Conservation (phyloP, 2,797 vertebrate species). For the Alauda arvensis region DNA sequence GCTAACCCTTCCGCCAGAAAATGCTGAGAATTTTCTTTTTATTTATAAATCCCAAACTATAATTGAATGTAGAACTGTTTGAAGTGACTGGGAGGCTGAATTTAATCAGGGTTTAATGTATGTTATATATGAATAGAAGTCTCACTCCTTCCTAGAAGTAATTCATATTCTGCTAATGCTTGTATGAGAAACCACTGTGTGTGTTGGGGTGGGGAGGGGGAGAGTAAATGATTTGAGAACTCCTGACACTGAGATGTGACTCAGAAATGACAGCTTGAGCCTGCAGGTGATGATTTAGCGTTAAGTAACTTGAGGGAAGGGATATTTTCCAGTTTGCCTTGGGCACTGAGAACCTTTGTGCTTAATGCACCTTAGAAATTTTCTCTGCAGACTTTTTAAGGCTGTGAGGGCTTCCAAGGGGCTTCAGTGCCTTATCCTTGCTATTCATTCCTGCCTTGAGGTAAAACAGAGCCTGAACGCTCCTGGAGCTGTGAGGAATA, state of each 20-base stretch:
- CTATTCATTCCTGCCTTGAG: background rate
- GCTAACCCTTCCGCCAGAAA: background rate
- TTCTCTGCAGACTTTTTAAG: background rate
- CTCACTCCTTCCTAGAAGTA: background rate
- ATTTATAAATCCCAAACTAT: background rate
- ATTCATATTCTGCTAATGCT: background rate
- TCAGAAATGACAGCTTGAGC: background rate
- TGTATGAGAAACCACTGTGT: background rate
- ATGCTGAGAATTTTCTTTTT: background rate
- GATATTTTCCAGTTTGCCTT: constrained; percentile 10
- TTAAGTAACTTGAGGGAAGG: background rate
- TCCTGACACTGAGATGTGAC: background rate
- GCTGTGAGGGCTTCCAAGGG: background rate
- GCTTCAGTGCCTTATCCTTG: background rate
- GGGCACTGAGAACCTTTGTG: background rate
- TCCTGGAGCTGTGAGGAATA: background rate
- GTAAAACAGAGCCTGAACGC: background rate
- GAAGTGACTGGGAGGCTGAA: background rate
- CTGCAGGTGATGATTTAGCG: background rate
- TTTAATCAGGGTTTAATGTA: background rate
- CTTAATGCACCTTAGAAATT: background rate
- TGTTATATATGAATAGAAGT: background rate
- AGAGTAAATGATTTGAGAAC: background rate
- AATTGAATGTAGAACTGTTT: background rate
- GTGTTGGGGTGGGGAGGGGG: background rate